These are phyloP conservation scores for Acyrthosiphon pisum DNA, from an alignment of 1,140 invertebrate genomes.

Conservation along the genomic window DNA sequence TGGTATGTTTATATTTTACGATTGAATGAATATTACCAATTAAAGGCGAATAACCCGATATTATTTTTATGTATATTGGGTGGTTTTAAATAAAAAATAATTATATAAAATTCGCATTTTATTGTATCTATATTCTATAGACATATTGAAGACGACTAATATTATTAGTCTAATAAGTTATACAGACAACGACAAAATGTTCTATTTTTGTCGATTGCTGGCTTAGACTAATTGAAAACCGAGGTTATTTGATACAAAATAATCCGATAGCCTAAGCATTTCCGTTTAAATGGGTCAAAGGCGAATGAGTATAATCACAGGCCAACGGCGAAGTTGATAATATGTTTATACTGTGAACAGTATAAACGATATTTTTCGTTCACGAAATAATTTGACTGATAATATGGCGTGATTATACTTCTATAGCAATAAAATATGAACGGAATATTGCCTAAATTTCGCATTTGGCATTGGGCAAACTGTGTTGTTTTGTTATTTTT, in stretches of 20 bases:
- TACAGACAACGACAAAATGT: background rate
- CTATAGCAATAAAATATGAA: background rate
- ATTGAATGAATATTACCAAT: background rate
- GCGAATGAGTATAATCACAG: conserved; percentile 22
- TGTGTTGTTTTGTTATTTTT: background rate
- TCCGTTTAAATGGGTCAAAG: conserved; percentile 43
- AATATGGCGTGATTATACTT: background rate
- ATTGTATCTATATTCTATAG: background rate
- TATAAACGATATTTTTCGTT: background rate
- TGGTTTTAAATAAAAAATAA: background rate
- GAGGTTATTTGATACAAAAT: conserved; percentile 38
- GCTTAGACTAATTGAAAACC: conserved; percentile 26
- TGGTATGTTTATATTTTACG: background rate
- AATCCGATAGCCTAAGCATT: conserved; percentile 28
- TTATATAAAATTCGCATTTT: background rate
- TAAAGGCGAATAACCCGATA: background rate
- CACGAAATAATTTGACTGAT: conserved; percentile 2
- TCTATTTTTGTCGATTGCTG: background rate
- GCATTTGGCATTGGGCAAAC: background rate
- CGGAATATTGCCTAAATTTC: background rate
- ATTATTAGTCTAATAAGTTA: too few species aligned
- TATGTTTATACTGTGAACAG: background rate
- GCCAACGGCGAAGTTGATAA: background rate
- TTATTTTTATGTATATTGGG: background rate
- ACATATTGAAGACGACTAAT: background rate